These are phyloP conservation scores for Heliconius hortense DNA, from an alignment of 2,888 invertebrate genomes.

Conservation along the genomic window DNA sequence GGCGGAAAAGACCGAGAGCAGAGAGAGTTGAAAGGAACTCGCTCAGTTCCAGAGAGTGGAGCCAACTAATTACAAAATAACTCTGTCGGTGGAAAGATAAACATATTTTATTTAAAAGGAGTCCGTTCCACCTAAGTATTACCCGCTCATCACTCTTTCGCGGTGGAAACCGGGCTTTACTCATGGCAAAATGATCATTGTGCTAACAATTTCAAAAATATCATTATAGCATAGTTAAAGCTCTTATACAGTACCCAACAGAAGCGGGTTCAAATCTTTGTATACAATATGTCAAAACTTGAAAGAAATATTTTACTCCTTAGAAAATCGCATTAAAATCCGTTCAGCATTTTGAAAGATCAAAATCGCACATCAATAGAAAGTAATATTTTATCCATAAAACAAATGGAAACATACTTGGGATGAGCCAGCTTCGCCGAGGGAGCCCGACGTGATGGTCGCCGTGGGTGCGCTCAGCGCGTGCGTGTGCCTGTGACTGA, in stretches of 20 bases:
- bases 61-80: too few species aligned
- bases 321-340: too few species aligned
- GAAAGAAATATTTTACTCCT: neutral
- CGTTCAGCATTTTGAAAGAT: too few species aligned
- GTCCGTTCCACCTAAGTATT: too few species aligned
- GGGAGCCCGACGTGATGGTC: slow-evolving; percentile 44
- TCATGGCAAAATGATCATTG: neutral
- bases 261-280: neutral
- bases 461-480: slow-evolving; percentile 52
- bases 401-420: slow-evolving; percentile 29
- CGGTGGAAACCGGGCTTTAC: neutral
- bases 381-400: too few species aligned
- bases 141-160: too few species aligned
- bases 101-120: too few species aligned
- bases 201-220: neutral
- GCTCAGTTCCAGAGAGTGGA: too few species aligned
- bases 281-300: neutral
- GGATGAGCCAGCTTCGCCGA: slow-evolving; percentile 32
- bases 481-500: slow-evolving; percentile 75
- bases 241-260: neutral
- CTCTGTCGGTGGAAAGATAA: too few species aligned
- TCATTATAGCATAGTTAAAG: neutral
- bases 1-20: too few species aligned
- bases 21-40: too few species aligned
- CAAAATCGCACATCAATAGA: too few species aligned